A percentile compares a stretch with the other conserved stretches of the same genome.
Evolutionary conservation across 2,888 invertebrate species (phyloP).

Genomic region (Ypsolopha sequella): DNA sequence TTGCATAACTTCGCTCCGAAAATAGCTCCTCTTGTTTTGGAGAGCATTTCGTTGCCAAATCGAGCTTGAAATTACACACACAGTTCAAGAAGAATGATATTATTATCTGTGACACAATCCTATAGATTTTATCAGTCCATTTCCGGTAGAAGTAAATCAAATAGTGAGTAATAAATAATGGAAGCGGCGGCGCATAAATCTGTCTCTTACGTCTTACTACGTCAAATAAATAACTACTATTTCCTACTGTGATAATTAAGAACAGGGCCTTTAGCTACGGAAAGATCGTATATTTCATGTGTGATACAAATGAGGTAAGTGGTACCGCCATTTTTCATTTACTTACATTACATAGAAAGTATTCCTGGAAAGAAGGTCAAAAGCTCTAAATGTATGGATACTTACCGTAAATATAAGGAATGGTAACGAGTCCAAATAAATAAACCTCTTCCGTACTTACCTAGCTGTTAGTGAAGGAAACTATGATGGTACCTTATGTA

Average conservation of each 20-base stretch:
- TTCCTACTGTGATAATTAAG: slow-evolving; percentile 16
- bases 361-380: background rate
- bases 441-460: background rate
- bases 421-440: background rate
- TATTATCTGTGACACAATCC: background rate
- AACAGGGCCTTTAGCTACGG: slow-evolving; percentile 17
- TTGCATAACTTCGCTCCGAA: no score
- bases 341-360: background rate
- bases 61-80: no score
- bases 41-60: no score
- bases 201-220: slow-evolving; percentile 2
- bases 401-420: background rate
- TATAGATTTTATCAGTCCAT: background rate
- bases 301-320: background rate
- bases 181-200: slow-evolving; percentile 6
- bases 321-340: background rate
- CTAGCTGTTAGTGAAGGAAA: background rate
- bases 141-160: background rate
- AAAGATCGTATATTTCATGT: slow-evolving; percentile 5
- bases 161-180: slow-evolving; percentile 5
- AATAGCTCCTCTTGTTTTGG: no score
- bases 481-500: background rate
- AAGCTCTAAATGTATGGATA: background rate
- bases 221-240: slow-evolving; percentile 18
- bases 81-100: no score